Base-by-base conservation (phyloP, 2,888 invertebrate species). In the Eulithis prunata region DNA sequence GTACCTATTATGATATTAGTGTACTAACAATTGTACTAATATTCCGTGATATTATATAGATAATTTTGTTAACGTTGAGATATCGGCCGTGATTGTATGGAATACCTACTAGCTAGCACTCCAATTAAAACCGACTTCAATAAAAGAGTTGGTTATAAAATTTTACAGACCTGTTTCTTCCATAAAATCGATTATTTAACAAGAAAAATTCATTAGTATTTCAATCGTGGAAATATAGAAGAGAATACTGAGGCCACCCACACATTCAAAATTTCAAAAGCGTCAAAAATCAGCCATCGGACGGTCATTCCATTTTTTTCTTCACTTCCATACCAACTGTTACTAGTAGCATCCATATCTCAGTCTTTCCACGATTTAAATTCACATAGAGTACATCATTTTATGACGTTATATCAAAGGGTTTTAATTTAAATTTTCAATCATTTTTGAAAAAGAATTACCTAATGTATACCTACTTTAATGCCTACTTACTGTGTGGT, bases 341-440 rank as follows among this genome's bases (percentile, higher is more conserved):
- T n/a, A n/a, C n/a, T 58, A 60, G 4, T 60, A 54, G 46, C 45
- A 53, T 46, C 53, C 47, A 53, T 55, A 41, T 8, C n/a, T 61
- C 61, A 61, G 61, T 61, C 61, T 61, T 61, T 55, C 61, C 61
- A 61, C 55, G 61, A 61, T 61, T 53, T 46, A 13, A 43, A 43
- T 60, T 61, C 41, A 47, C 21, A 41, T 54, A 54, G 41, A 38
- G 38, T 8, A 41, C 54, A 47, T 45, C 52, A 59, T 59, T 45
- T 52, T 10, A 52, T 38, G 32, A 52, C 14, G 32, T 51, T 14
- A 58, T 21, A 21, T 21, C 46, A 57, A 57, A 49, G 13, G 11
- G 14, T 14, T 56, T 6, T 52, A 32, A 28, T n/a, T 52, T 32
- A n/a, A 32, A 3, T 28, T n/a, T 32, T 12, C 4, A 52, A 53